Base-by-base conservation (phyloP, 2,113 vertebrate genomes). In the Mus pahari region DNA sequence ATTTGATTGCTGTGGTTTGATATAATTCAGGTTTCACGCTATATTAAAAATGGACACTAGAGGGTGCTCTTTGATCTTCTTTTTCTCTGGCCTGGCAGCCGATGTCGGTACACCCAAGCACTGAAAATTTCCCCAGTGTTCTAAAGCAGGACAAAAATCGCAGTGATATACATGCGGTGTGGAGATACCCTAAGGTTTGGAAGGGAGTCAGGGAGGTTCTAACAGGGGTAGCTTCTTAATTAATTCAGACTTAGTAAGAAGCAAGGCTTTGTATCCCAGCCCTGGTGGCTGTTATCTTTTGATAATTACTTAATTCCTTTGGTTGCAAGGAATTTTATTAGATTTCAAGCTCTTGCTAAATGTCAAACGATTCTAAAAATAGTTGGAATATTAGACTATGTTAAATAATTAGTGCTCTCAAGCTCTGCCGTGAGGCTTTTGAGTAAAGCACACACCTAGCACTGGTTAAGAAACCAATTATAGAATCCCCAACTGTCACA, bases 231-330 rank as follows among this genome's bases (percentile, higher is more conserved):
- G 62, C 74, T 86, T 58, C 82, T 91, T 91, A 79, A 84, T 89
- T 90, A 89, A 95, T 96, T 96, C 90, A 93, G 88, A 97, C 94
- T 95, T 88, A 75, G 90, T 93, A 68, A 91, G 78, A 95, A 90
- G 14, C 45, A 68, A 83, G 78, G 94, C 68, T 93, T 87, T 78
- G 74, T 94, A 96, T 45, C 62, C 39, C 31, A 91, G 73, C 58
- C 39, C 73, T 87, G 10, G 60, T 73, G 39, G 78, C 66, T 94
- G 81, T 93, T 92, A 94, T 92, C 95, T 95, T 96, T 81, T 82
- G 68, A 95, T 86, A 95, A 97, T 97, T 96, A 90, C 92, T 93
- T 92, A 96, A 97, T 97, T 95, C 78, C 70, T 96, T 95, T 84
- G 91, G 91, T 94, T 95, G 78, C 86, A 95, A 97, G 81, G 96